Evolutionary conservation across 2,797 vertebrate species (phyloP).

Genomic region (Salarias fasciatus): DNA sequence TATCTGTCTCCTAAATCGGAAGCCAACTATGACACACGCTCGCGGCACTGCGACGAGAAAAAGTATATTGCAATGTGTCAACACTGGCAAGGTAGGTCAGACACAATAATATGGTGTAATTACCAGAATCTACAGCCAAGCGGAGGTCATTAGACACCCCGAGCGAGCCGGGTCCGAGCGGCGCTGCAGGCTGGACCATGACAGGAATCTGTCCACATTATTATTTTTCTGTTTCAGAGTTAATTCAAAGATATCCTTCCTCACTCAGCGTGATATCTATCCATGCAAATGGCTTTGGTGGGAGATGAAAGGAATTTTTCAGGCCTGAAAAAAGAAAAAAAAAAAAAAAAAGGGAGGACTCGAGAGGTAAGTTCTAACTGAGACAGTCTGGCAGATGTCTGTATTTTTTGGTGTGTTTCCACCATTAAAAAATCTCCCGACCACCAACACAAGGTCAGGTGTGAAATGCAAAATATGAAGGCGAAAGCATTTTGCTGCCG

Average conservation of each 20-base stretch:
- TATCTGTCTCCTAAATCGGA: conserved; percentile 11
- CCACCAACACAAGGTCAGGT: conserved; percentile 16
- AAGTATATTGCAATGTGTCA: conserved; percentile 10
- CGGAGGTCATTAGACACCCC: conserved; percentile 38
- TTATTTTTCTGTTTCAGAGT: too few species aligned
- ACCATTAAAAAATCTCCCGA: neutral
- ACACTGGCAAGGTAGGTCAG: conserved; percentile 30
- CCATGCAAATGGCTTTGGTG: neutral
- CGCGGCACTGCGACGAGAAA: conserved; percentile 2
- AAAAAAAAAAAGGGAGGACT: neutral
- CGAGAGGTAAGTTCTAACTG: too few species aligned
- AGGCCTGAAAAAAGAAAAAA: neutral
- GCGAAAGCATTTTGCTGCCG: conserved; percentile 5
- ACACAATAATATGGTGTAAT: conserved; percentile 26
- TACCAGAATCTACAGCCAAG: conserved; percentile 32
- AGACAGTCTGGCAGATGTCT: too few species aligned
- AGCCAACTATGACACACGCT: conserved; percentile 9
- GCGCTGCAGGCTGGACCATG: conserved; percentile 16
- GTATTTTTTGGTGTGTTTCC: conserved; percentile 1
- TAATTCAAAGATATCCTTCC: too few species aligned
- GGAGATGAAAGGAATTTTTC: conserved; percentile 7
- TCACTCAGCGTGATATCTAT: neutral
- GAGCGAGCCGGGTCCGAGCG: conserved; percentile 28
- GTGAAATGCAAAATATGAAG: conserved; percentile 33
- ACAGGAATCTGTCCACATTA: conserved; percentile 12